A percentile compares a stretch with the other conserved stretches of the same genome.
Evolutionary conservation across 2,888 invertebrate genomes (phyloP).

Genomic region (Ramazzottius varieornatus): DNA sequence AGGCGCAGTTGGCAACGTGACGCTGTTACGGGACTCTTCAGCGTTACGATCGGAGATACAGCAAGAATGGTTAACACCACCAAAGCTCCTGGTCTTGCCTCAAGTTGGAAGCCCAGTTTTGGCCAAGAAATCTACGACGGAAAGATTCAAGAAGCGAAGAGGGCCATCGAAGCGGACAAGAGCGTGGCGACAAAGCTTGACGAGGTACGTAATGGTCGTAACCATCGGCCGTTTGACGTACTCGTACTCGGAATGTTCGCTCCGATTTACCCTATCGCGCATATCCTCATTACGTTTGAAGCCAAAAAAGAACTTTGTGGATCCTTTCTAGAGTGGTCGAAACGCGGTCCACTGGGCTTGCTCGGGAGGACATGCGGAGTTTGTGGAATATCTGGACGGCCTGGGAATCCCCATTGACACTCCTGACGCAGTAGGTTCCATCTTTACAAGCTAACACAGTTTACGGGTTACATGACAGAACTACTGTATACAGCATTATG

Average conservation of each 20-base stretch:
- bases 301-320: background rate
- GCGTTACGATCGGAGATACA: no score
- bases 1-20: no score
- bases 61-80: background rate
- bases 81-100: background rate
- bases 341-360: conserved; percentile 52
- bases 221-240: no score
- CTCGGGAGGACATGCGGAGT: conserved; percentile 43
- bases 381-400: conserved; percentile 40
- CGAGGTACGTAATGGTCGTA: background rate
- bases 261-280: no score
- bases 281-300: no score
- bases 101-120: background rate
- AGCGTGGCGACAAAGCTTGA: background rate
- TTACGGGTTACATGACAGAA: no score
- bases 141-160: background rate
- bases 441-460: background rate
- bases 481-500: no score
- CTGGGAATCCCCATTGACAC: conserved; percentile 39
- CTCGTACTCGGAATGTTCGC: no score
- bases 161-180: background rate
- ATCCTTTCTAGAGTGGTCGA: conserved; percentile 23
- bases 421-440: conserved; percentile 35
- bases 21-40: no score
- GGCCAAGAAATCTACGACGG: background rate